phyloP scores from a whole-genome alignment of 2,113 vertebrate genomes.

The cattle (Bos taurus) region ARS-UCD2.0 NC_037357.1:63847501-63848000 shows the following conservation, averaged over 20 bases:
- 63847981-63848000: neutral
- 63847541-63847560: neutral
- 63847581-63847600: neutral
- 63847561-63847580: neutral
- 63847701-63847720: neutral
- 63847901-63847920: neutral
- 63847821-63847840: neutral
- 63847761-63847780: neutral
- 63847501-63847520: neutral
- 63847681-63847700: neutral
- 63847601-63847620: neutral
- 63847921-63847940: neutral
- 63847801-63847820: neutral
- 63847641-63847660: neutral
- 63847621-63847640: neutral
- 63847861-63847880: neutral
- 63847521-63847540: neutral
- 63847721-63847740: neutral
- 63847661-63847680: neutral
- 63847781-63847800: neutral
- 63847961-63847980: neutral
- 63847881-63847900: neutral
- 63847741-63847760: neutral
- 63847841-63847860: neutral
- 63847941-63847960: neutral